Base-by-base conservation (phyloP, 2,113 vertebrate species). In the Leiothrix lutea region DNA sequence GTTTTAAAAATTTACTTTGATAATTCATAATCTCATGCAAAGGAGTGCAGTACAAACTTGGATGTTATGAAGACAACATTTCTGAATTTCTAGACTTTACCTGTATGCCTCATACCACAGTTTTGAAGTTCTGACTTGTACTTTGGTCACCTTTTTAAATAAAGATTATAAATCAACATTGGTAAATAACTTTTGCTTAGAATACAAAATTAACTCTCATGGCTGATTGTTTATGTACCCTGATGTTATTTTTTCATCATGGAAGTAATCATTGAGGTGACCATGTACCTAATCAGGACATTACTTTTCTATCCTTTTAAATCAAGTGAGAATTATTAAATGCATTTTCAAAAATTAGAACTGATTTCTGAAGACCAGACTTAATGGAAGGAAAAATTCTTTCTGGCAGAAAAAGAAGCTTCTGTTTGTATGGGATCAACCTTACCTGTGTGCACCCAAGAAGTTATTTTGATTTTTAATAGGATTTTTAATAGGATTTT, bases 161-260 rank as follows among this genome's bases (percentile, higher is more conserved):
- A 6, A 69, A 48, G 5, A 73, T 48, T 54, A 4, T 47, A 48
- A 75, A 61, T 19, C 28, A 48, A 40, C 17, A 22, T 14, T 61
- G 61, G 9, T 25, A 78, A 82, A 29, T 48, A 72, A 10, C 5
- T 65, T 88, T 57, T 77, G 4, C 50, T 75, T 62, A 28, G 9
- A 57, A 38, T 31, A 48, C 28, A 57, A 38, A 74, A n/a, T 35
- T 33, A 38, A 14, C 28, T 66, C 17, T 25, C 0, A 0, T 56
- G 44, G 4, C 36, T 65, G 29, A 28, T n/a, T 42, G 7, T 45
- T 57, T 51, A 6, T 20, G 16, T 12, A 31, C 13, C 8, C 19
- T 45, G 31, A 33, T 17, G 9, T n/a, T 72, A 44, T 56, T 82
- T 45, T 29, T 67, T 92, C 51, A 36, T 25, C 44, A 6, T 40